Evolutionary conservation across 2,113 vertebrate species (phyloP), one percentile per base, ranked within the genome.

Genomic region (Casuarius casuarius): DNA sequence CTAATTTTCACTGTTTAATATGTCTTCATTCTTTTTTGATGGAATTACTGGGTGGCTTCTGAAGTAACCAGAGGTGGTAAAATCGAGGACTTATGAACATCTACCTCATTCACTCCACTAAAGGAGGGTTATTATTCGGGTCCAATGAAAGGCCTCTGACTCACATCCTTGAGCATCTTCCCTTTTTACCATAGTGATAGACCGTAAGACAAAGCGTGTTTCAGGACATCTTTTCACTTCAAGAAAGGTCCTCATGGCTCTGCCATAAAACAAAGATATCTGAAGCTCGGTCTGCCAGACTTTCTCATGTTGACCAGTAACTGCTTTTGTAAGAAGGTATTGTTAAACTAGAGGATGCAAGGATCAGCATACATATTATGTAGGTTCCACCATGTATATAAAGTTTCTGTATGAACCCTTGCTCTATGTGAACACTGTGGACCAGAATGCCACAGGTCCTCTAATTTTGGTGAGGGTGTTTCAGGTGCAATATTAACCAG

Each of bases 351-450:
- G 15, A 67, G 75, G 38, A 54, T 46, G 46, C 5, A n/a, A 74
- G 66, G 23, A 31, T 59, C 33, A n/a, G 28, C 33, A 9, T 17
- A 72, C 3, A 5, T 63, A 33, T 70, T 40, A 15, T 5, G 5
- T 4, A 87, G 33, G 62, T 52, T 78, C 23, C 7, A 79, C 29
- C 3, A 42, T 2, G 5, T 44, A 16, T 17, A 48, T 3, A 16
- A 31, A 54, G 28, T 28, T 49, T 62, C 75, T 26, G 29, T n/a
- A 12, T 29, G 28, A 48, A 76, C 31, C 49, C 23, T 71, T 46
- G 46, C 16, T 49, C 17, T 28, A 2, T 54, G 71, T 33, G n/a
- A 74, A 13, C 0, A 0, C 29, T 49, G 22, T 31, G 56, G 29
- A 68, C 7, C 21, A n/a, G 29, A 21, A 26, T 5, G 20, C 31